These are phyloP conservation scores for Macquaria australasica DNA, from an alignment of 2,113 vertebrate species.

Conservation along the genomic window DNA sequence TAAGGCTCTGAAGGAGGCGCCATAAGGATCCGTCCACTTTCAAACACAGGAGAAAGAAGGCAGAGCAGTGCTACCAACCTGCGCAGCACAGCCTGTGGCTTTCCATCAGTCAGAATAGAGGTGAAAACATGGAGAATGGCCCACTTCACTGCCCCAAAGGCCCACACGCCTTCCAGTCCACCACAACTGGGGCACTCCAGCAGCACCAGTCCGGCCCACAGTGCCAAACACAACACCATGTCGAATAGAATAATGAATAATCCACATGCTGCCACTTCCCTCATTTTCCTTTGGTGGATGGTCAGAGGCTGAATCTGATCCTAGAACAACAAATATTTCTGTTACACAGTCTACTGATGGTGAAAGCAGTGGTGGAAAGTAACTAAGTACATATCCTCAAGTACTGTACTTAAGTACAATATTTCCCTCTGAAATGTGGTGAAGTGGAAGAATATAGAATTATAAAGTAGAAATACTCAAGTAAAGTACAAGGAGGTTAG, in stretches of 20 bases:
- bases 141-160: slow-evolving; percentile 66
- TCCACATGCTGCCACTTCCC: not conserved
- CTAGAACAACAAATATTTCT: slow-evolving; percentile 5
- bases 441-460: not conserved
- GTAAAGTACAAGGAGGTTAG: not conserved
- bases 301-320: slow-evolving; percentile 16
- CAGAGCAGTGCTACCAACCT: slow-evolving; percentile 67
- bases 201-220: slow-evolving; percentile 54
- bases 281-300: slow-evolving; percentile 29
- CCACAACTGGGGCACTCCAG: slow-evolving; percentile 26
- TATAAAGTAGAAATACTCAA: not conserved
- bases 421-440: not conserved
- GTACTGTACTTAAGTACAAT: not conserved
- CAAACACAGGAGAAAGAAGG: slow-evolving; percentile 73
- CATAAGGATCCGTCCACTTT: slow-evolving; percentile 46
- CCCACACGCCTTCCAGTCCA: slow-evolving; percentile 72
- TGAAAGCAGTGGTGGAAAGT: not conserved
- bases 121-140: slow-evolving; percentile 51
- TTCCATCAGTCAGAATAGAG: slow-evolving; percentile 6
- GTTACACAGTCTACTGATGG: not conserved
- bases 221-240: slow-evolving; percentile 35
- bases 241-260: slow-evolving; percentile 64
- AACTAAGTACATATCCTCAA: too few species aligned
- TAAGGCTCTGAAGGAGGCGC: not conserved
- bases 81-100: slow-evolving; percentile 16